These are phyloP conservation scores for Tetramorium alpestre DNA, from an alignment of 1,140 invertebrate genomes.

Conservation along the genomic window DNA sequence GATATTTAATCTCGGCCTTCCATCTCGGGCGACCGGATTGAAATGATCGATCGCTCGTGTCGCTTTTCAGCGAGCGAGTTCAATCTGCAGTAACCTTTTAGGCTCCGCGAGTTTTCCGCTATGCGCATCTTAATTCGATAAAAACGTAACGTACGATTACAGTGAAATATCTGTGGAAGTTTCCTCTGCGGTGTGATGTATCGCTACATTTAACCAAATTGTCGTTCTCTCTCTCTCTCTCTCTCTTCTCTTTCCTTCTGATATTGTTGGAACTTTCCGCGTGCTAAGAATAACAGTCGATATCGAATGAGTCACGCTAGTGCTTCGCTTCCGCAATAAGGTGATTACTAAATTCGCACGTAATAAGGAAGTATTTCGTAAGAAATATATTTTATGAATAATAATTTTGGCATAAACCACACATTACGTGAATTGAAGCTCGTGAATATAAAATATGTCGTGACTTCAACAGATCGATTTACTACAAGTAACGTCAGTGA, in stretches of 20 bases:
- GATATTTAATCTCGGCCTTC: conserved; percentile 56
- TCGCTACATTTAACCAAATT: background rate
- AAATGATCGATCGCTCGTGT: conserved; percentile 50
- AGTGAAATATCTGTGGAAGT: background rate
- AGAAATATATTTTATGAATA: background rate
- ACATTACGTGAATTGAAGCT: background rate
- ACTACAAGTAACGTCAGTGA: background rate
- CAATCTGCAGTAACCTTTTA: conserved; percentile 26
- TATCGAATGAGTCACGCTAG: conserved; percentile 6
- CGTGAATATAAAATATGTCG: background rate
- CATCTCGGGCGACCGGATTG: conserved; percentile 42
- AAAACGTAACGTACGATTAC: background rate
- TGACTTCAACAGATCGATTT: conserved; percentile 6
- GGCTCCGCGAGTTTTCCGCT: background rate
- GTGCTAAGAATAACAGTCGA: conserved; percentile 17
- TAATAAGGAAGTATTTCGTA: background rate
- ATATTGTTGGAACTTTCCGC: conserved; percentile 3
- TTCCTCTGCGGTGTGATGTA: background rate
- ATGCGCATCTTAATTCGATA: conserved; percentile 38
- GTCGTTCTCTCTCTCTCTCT: background rate
- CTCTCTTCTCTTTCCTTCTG: background rate
- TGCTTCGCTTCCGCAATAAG: background rate
- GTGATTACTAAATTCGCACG: conserved; percentile 12
- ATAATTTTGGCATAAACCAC: background rate
- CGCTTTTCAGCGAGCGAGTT: conserved; percentile 18